phyloP scores from a whole-genome alignment of 2,888 invertebrate genomes.

The Onthophagus sagittarius region DNA sequence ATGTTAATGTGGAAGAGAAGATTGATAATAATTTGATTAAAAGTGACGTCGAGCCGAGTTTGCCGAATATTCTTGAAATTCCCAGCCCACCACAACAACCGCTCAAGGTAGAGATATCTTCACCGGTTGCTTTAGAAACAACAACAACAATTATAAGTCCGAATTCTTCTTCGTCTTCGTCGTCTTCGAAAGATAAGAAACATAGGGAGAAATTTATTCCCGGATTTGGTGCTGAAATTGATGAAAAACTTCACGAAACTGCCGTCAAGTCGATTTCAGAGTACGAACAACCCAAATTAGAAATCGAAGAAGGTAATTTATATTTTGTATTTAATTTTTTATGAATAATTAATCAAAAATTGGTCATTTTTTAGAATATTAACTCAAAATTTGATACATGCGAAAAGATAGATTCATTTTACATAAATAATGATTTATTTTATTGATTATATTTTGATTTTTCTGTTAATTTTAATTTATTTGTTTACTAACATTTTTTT shows the following conservation, averaged over 20 bases:
- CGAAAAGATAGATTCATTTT: no score
- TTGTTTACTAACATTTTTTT: no score
- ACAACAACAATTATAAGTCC: conserved; percentile 51
- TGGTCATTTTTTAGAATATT: no score
- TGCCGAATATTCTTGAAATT: conserved; percentile 61
- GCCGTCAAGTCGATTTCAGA: conserved; percentile 78
- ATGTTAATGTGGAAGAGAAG: background rate
- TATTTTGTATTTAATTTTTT: no score
- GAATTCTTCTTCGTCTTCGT: conserved; percentile 47
- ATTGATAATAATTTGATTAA: conserved; percentile 22
- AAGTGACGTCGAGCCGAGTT: conserved; percentile 48
- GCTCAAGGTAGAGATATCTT: conserved; percentile 36
- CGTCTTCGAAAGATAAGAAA: conserved; percentile 36
- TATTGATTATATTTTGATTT: no score
- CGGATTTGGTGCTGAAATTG: conserved; percentile 62
- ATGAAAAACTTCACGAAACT: conserved; percentile 70
- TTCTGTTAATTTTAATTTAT: no score
- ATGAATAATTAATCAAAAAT: no score
- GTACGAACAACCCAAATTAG: conserved; percentile 41
- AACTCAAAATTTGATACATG: no score
- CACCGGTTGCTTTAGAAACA: conserved; percentile 35
- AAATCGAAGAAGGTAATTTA: no score
- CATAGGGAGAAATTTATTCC: conserved; percentile 62
- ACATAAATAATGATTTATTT: no score
- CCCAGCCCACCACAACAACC: conserved; percentile 52